A percentile compares a stretch with the other conserved stretches of the same genome.
Evolutionary conservation across 2,797 vertebrate genomes (phyloP).

Genomic region (Novumbra hubbsi): DNA sequence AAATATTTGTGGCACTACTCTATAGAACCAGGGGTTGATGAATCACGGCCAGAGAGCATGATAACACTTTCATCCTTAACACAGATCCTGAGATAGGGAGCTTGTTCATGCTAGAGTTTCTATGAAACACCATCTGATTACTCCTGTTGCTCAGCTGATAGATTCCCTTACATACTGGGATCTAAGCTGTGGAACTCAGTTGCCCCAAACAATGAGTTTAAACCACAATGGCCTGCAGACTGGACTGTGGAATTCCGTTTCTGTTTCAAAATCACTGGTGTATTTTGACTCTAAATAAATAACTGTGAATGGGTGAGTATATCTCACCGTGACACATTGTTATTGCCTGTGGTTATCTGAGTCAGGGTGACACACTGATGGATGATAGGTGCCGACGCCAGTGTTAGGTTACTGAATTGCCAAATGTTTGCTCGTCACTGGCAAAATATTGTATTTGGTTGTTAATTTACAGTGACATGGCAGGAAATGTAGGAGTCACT

Average conservation of each 20-base stretch:
- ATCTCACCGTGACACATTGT: conserved; percentile 31
- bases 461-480: background rate
- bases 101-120: background rate
- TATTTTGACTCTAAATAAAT: conserved; percentile 12
- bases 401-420: background rate
- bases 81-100: background rate
- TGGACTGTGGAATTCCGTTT: conserved; percentile 16
- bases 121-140: conserved; percentile 8
- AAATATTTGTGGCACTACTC: too few relatives aligned
- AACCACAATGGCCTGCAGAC: conserved; percentile 41
- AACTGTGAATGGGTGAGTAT: background rate
- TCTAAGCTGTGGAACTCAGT: conserved; percentile 2
- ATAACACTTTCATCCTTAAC: background rate
- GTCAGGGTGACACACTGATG: conserved; percentile 17
- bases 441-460: background rate
- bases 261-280: conserved; percentile 37
- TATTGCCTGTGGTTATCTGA: conserved; percentile 37
- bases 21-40: conserved; percentile 13
- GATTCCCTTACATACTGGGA: background rate
- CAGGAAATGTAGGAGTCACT: background rate
- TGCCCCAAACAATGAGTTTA: conserved; percentile 33
- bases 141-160: conserved; percentile 7
- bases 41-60: conserved; percentile 15
- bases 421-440: background rate
- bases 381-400: background rate